Evolutionary conservation across 1,140 invertebrate genomes (phyloP).

Genomic region (Scaptodrosophila lebanonensis): DNA sequence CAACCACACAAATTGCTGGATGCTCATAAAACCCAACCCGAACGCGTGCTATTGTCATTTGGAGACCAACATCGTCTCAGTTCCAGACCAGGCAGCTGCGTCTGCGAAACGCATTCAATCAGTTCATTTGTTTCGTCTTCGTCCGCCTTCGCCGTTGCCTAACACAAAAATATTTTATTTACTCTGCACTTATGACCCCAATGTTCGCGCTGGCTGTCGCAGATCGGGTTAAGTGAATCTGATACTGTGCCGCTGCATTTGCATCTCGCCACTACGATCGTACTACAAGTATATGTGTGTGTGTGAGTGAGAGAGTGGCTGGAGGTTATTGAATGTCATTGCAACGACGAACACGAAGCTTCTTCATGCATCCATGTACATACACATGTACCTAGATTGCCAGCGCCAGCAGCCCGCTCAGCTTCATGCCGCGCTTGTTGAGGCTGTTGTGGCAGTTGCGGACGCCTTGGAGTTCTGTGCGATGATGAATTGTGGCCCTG

Average conservation of each 20-base stretch:
- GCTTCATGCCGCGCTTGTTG: too few species aligned
- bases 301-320: conserved; percentile 20
- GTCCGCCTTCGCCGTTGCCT: conserved; percentile 10
- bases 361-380: too few species aligned
- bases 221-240: conserved; percentile 72
- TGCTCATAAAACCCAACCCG: conserved; percentile 42
- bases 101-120: conserved; percentile 63
- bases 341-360: conserved; percentile 37
- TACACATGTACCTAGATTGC: too few species aligned
- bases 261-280: conserved; percentile 24
- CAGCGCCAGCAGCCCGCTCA: too few species aligned
- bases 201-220: conserved; percentile 39
- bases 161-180: conserved; percentile 69
- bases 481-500: conserved; percentile 64
- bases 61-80: conserved; percentile 13
- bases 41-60: conserved; percentile 64
- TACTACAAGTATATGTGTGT: background rate
- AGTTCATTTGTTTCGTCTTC: conserved; percentile 61
- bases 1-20: conserved; percentile 53
- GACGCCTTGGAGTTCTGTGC: conserved; percentile 22
- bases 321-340: conserved; percentile 40
- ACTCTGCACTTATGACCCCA: conserved; percentile 72
- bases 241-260: conserved; percentile 35
- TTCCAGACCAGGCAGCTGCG: background rate
- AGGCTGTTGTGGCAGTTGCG: conserved; percentile 12